These are phyloP conservation scores for Diphyllodes magnificus DNA, from an alignment of 2,113 vertebrate genomes.

Conservation along the genomic window DNA sequence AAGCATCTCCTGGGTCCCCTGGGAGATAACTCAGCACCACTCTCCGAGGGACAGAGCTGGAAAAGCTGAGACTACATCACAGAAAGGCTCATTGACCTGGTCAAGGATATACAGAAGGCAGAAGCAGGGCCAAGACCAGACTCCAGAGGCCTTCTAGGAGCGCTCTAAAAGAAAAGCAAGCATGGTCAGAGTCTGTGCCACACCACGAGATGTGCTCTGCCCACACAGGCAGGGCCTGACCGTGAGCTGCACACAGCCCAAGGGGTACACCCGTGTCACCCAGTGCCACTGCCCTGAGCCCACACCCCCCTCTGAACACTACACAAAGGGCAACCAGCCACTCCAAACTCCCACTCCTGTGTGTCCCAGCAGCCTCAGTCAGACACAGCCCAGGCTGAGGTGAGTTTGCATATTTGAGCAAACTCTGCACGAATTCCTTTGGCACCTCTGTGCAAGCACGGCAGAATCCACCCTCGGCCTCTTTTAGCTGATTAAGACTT, in stretches of 20 bases:
- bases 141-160: neutral
- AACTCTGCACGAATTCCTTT: neutral
- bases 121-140: neutral
- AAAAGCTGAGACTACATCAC: neutral
- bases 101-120: neutral
- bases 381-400: neutral
- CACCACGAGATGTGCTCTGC: neutral
- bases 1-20: neutral
- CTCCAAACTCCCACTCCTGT: accelerated
- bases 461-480: neutral
- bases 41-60: neutral
- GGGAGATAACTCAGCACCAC: neutral
- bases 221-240: neutral
- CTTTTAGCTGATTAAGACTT: neutral
- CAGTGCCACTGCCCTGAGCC: neutral
- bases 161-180: neutral
- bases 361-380: neutral
- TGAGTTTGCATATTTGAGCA: neutral
- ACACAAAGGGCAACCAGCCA: accelerated
- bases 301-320: neutral
- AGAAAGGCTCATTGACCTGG: neutral
- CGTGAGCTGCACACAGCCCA: neutral
- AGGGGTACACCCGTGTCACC: neutral
- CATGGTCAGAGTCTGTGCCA: accelerated
- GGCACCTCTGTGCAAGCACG: neutral